These are phyloP conservation scores for Drosophila bifasciata DNA, from an alignment of 1,140 invertebrate species.

Conservation along the genomic window DNA sequence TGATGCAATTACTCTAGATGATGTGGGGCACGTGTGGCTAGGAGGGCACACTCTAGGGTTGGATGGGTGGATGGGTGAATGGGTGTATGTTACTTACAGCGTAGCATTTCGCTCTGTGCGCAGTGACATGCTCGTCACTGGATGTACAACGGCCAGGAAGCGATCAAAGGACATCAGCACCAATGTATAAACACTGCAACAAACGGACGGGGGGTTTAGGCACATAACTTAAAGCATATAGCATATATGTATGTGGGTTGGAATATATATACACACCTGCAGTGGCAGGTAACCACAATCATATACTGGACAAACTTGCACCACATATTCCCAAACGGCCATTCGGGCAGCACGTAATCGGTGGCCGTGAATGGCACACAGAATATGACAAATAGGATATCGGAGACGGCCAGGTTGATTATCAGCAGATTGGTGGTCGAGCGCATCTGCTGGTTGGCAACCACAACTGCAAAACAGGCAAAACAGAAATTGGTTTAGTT, in stretches of 20 bases:
- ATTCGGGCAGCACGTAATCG: conserved; percentile 93
- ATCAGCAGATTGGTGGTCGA: conserved; percentile 97
- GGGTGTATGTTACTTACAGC: no score
- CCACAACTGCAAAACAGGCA: conserved; percentile 91
- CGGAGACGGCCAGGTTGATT: conserved; percentile 94
- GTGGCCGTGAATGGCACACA: conserved; percentile 89
- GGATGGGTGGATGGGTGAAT: no score
- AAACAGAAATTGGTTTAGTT: neutral
- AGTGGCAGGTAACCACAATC: conserved; percentile 92
- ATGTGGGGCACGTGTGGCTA: conserved; percentile 3
- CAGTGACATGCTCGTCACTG: conserved; percentile 94
- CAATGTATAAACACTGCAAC: conserved; percentile 89
- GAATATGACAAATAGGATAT: conserved; percentile 97
- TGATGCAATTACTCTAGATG: conserved; percentile 37
- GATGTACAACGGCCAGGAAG: conserved; percentile 97
- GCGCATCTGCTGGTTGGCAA: conserved; percentile 94
- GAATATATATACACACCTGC: conserved; percentile 88
- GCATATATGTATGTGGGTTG: no score
- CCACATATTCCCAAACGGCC: conserved; percentile 96
- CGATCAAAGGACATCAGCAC: conserved; percentile 98
- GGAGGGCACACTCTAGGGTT: no score
- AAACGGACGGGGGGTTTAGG: neutral
- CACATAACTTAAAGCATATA: no score
- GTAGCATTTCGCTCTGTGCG: conserved; percentile 94
- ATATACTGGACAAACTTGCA: conserved; percentile 95